Evolutionary conservation across 64 coral and sea anemone genomes (phyloP), one percentile per base, ranked within the genome.

Genomic region (Stylophora pistillata): DNA sequence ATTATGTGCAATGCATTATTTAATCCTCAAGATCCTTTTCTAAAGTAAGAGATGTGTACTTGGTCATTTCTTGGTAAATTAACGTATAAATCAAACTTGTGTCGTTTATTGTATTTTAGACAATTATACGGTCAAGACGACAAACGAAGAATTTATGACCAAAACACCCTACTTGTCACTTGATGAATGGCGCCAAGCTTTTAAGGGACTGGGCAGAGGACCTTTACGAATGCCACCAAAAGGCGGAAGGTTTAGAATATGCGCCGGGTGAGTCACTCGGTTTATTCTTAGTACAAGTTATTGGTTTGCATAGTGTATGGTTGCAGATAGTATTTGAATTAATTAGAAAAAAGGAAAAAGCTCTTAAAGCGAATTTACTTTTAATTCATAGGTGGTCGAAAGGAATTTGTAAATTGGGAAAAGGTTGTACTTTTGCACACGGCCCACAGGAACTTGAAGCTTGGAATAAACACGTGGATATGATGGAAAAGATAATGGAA

Each of bases 351-450:
- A 18, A 2, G 17, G 11, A 60, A 60, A 12, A 13, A 16, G 11
- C 3, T 13, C 9, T 30, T 33, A 73, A 30, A 16, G 5, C 12
- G 3, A 12, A 13, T 15, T 41, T 75, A 21, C 23, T 21, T 41
- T 75, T 52, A 10, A 9, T 23, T 77, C 25, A 13, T 55, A 77
- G 74, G 21, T 77, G 74, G 74, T 56, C 7, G 23, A 75, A 56
- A 55, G 74, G 74, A 77, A 26, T 13, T 25, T 77, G 74, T 13
- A 77, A 77, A 77, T n/a, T 77, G 15, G 47, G 52, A 5, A 56
- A 53, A 77, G 53, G 10, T 14, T 77, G 74, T 77, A 55, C 74
- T 56, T 77, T 55, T 77, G 47, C 74, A 27, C 74, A 77, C 26
- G 47, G 53, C 15, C 47, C 54, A 13, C 13, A 55, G 23, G 74